These are phyloP conservation scores for Tetranychus truncatus DNA, from an alignment of 2,888 invertebrate species.

Conservation along the genomic window DNA sequence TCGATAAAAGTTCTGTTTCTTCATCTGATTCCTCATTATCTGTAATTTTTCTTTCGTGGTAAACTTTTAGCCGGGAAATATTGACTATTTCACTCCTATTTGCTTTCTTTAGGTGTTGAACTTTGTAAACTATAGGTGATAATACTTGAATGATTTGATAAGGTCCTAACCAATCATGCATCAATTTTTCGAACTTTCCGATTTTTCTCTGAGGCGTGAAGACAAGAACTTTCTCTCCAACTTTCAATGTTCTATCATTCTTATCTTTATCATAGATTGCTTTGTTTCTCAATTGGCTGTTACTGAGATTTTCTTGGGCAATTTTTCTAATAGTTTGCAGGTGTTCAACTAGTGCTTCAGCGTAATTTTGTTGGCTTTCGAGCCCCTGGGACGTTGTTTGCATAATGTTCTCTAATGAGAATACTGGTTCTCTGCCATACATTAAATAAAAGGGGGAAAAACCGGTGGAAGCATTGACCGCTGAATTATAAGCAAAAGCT, in stretches of 20 bases:
- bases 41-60: too few species aligned
- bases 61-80: too few species aligned
- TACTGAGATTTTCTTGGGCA: not conserved
- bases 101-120: too few species aligned
- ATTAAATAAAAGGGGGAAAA: conserved; percentile 25
- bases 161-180: not conserved
- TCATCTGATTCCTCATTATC: too few species aligned
- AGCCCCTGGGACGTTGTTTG: not conserved
- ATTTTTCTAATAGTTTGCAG: not conserved
- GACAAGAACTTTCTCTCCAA: conserved; percentile 11
- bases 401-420: conserved; percentile 22
- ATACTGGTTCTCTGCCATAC: conserved; percentile 23
- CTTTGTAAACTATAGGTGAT: too few species aligned
- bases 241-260: not conserved
- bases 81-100: too few species aligned
- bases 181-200: conserved; percentile 8
- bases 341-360: not conserved
- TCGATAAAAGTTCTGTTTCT: too few species aligned
- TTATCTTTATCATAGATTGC: not conserved
- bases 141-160: too few species aligned
- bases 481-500: conserved; percentile 25
- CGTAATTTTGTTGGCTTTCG: not conserved
- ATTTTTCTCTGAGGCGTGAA: not conserved
- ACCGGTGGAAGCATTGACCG: conserved; percentile 22
- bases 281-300: not conserved